These are phyloP conservation scores for Myotis findleyi DNA, from an alignment of 2,797 vertebrate genomes.

Conservation along the genomic window DNA sequence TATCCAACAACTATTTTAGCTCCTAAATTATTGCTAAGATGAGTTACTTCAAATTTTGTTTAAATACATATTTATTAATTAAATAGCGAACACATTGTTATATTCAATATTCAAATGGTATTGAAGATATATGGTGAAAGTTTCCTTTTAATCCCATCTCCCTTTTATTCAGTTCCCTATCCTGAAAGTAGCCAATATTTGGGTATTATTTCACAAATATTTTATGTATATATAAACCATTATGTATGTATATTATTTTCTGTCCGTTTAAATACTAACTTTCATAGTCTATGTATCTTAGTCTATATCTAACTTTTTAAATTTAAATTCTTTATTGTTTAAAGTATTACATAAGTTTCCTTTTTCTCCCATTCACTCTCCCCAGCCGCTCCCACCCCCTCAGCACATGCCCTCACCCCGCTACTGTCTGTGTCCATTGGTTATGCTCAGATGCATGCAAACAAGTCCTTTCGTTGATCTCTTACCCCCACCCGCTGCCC, in stretches of 20 bases:
- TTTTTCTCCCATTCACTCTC: too few species aligned
- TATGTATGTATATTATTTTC: background rate
- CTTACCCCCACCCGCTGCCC: too few species aligned
- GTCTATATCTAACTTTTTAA: background rate
- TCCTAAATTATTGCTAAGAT: background rate
- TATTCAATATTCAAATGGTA: constrained; percentile 14
- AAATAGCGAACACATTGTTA: constrained; percentile 22
- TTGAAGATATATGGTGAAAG: background rate
- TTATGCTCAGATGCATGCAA: too few species aligned
- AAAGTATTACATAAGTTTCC: too few species aligned
- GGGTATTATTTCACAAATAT: background rate
- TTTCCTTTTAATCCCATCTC: background rate
- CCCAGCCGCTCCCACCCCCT: too few species aligned
- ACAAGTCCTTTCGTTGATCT: too few species aligned
- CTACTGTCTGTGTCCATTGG: too few species aligned
- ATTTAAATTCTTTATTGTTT: too few species aligned
- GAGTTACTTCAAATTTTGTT: background rate
- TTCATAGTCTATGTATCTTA: background rate
- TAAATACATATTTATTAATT: background rate
- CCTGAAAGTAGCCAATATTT: background rate
- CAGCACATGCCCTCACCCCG: too few species aligned
- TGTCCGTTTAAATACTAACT: background rate
- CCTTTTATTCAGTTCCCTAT: background rate
- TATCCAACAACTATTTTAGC: constrained; percentile 8
- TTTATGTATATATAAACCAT: background rate